Evolutionary conservation across 2,888 invertebrate genomes (phyloP).

Genomic region (Leuctra nigra): DNA sequence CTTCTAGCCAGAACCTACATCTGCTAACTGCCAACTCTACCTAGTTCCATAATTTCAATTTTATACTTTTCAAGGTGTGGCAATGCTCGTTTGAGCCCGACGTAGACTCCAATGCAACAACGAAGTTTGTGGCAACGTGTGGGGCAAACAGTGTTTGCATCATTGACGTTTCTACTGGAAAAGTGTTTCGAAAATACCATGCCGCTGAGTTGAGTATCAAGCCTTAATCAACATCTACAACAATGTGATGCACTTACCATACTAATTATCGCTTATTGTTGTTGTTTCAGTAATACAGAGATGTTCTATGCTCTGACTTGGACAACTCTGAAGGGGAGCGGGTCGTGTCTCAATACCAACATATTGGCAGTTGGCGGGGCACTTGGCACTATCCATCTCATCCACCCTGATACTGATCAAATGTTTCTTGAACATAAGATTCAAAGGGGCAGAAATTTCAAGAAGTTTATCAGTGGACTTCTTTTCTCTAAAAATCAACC

Average conservation of each 20-base stretch:
- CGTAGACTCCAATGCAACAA: conserved; percentile 32
- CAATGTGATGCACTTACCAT: too few species aligned
- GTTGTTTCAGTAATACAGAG: conserved; percentile 33
- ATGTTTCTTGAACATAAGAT: conserved; percentile 29
- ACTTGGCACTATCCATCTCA: conserved; percentile 32
- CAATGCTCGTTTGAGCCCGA: conserved; percentile 43
- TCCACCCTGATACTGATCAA: conserved; percentile 30
- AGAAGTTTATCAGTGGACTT: conserved; percentile 29
- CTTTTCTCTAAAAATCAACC: conserved; percentile 31
- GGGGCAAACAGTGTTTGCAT: conserved; percentile 45
- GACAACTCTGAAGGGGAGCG: conserved; percentile 36
- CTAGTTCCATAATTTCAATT: too few species aligned
- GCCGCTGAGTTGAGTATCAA: too few species aligned
- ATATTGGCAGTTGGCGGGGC: conserved; percentile 35
- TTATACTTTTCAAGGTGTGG: conserved; percentile 38
- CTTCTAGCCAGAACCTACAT: too few species aligned
- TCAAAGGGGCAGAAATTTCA: neutral
- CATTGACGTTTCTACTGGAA: conserved; percentile 36
- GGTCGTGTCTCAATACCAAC: conserved; percentile 23
- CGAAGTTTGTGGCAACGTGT: conserved; percentile 43
- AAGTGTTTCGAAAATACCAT: neutral
- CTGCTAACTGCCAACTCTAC: too few species aligned
- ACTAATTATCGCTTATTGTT: conserved; percentile 24
- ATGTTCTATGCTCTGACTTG: conserved; percentile 42
- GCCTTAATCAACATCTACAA: too few species aligned